A percentile compares a stretch with the other conserved stretches of the same genome.
These are phyloP conservation scores for Mythimna albipuncta DNA, from an alignment of 2,888 invertebrate species.

Conservation along the genomic window DNA sequence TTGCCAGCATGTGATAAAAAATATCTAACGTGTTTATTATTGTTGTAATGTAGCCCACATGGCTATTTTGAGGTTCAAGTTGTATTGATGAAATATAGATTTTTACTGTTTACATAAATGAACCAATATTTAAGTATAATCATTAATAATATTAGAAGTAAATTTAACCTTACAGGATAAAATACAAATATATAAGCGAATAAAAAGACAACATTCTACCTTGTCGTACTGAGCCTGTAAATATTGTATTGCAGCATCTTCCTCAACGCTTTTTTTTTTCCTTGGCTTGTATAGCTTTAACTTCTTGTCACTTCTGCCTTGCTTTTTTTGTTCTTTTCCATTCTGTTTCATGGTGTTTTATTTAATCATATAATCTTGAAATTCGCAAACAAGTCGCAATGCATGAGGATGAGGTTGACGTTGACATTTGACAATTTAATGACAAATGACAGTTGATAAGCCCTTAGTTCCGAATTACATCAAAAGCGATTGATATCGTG, in stretches of 20 bases:
- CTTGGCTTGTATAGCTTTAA: slow-evolving; percentile 84
- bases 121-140: neutral
- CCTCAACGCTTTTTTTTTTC: slow-evolving; percentile 85
- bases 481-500: too few relatives aligned
- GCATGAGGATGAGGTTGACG: slow-evolving; percentile 8
- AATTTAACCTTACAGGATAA: neutral
- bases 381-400: neutral
- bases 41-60: slow-evolving; percentile 35
- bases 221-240: slow-evolving; percentile 87
- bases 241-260: slow-evolving; percentile 88
- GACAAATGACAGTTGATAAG: neutral
- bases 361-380: neutral
- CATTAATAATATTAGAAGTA: neutral
- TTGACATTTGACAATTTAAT: neutral
- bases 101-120: neutral
- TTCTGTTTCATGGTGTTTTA: slow-evolving; percentile 75
- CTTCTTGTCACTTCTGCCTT: slow-evolving; percentile 76
- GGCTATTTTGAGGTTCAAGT: slow-evolving; percentile 46
- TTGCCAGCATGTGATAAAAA: too few relatives aligned
- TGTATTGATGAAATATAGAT: neutral
- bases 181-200: neutral
- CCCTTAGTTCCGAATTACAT: too few relatives aligned
- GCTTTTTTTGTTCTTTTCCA: slow-evolving; percentile 65
- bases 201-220: slow-evolving; percentile 66
- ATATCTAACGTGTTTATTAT: slow-evolving; percentile 1